phyloP scores from a whole-genome alignment of 2,113 vertebrate genomes.

The Pterocles gutturalis region DNA sequence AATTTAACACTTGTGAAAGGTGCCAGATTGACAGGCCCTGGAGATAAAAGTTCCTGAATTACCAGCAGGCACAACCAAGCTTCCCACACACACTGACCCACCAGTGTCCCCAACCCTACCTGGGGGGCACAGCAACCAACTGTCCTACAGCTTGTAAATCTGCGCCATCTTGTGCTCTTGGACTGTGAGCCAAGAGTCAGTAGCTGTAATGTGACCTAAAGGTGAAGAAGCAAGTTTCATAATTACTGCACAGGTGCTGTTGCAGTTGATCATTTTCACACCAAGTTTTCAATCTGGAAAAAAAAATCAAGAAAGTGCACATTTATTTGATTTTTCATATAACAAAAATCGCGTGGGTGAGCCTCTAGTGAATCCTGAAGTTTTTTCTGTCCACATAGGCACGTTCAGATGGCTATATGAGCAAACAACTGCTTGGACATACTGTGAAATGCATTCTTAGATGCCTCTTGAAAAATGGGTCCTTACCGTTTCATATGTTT shows the following conservation, averaged over 20 bases:
- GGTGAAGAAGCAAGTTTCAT: conserved; percentile 24
- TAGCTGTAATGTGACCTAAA: conserved; percentile 34
- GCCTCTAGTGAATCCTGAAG: background rate
- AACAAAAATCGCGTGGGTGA: background rate
- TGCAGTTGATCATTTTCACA: conserved; percentile 57
- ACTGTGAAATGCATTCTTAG: background rate
- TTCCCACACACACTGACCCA: conserved; percentile 51
- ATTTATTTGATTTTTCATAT: background rate
- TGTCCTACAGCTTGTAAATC: conserved; percentile 59
- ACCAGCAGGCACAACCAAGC: conserved; percentile 53
- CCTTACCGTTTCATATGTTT: background rate
- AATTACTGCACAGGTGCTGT: conserved; percentile 41
- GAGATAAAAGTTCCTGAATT: conserved; percentile 63
- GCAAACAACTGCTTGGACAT: background rate
- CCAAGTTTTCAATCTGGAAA: background rate
- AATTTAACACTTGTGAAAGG: conserved; percentile 73
- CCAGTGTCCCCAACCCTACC: conserved; percentile 26
- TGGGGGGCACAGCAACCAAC: conserved; percentile 25
- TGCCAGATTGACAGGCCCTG: conserved; percentile 70
- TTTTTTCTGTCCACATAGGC: background rate
- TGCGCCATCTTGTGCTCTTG: background rate
- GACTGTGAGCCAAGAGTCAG: background rate
- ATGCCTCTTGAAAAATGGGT: background rate
- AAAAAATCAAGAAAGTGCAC: background rate
- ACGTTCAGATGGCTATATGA: background rate